Evolutionary conservation across 2,888 invertebrate species (phyloP).

Genomic region (Elysia crispata): DNA sequence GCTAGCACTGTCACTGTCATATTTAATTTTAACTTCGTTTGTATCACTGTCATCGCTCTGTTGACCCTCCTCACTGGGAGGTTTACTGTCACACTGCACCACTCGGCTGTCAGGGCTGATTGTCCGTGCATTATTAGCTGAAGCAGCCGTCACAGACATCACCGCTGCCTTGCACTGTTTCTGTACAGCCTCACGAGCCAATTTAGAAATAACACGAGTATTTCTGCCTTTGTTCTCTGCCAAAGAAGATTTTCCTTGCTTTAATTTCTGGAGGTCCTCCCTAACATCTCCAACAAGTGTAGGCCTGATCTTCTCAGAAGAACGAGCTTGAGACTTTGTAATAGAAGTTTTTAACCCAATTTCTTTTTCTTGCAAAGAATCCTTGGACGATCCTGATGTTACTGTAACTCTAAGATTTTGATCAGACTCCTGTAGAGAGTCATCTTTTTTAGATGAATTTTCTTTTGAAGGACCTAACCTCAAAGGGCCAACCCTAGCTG

Average conservation of each 20-base stretch:
- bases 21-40: no score
- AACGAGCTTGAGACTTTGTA: neutral
- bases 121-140: neutral
- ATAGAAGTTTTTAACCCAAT: neutral
- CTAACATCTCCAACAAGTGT: neutral
- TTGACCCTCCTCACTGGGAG: no score
- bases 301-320: neutral
- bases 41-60: no score
- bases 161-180: constrained; percentile 48
- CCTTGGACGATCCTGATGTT: no score
- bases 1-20: no score
- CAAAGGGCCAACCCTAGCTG: neutral
- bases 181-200: constrained; percentile 35
- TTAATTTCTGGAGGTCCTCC: neutral
- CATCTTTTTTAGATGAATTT: constrained; percentile 17
- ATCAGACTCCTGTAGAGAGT: neutral
- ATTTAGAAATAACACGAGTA: constrained; percentile 17
- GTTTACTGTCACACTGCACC: constrained; percentile 44
- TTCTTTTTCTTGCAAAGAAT: no score
- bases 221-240: neutral
- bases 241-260: no score
- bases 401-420: no score
- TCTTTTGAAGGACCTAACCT: constrained; percentile 6
- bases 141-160: constrained; percentile 33
- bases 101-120: constrained; percentile 51